A percentile compares a stretch with the other conserved stretches of the same genome.
phyloP scores from a whole-genome alignment of 2,113 vertebrate genomes.

The Mugil cephalus region DNA sequence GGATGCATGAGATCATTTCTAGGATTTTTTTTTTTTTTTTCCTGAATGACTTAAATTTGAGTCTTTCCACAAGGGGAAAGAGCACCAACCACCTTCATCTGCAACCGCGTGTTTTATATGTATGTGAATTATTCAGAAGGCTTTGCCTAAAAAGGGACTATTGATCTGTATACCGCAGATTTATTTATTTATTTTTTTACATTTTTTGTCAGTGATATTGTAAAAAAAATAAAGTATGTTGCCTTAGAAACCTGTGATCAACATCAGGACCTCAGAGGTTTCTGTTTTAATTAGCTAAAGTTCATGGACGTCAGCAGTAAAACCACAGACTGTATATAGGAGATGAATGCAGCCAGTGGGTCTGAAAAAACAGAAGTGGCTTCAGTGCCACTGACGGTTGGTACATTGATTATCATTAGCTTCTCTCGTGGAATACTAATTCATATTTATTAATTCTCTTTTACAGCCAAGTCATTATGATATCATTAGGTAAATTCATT shows the following conservation, averaged over 20 bases:
- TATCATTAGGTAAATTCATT: too few species aligned
- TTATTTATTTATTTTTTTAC: not conserved
- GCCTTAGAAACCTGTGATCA: not conserved
- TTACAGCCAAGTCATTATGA: too few species aligned
- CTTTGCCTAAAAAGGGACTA: too few species aligned
- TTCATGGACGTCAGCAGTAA: not conserved
- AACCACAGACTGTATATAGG: too few species aligned
- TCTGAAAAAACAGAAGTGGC: too few species aligned
- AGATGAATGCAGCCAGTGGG: too few species aligned
- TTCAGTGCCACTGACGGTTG: too few species aligned
- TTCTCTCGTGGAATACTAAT: too few species aligned
- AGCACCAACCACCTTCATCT: conserved; percentile 30
- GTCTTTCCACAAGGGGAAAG: conserved; percentile 18
- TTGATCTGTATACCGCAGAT: not conserved
- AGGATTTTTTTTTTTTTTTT: conserved; percentile 34
- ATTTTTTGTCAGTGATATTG: not conserved
- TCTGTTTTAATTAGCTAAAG: not conserved
- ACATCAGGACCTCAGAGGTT: not conserved
- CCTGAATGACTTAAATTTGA: conserved; percentile 37
- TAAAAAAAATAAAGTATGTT: too few species aligned
- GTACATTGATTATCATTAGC: too few species aligned
- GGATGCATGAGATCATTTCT: conserved; percentile 57
- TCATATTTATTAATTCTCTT: too few species aligned
- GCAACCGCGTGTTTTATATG: not conserved
- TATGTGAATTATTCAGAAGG: conserved; percentile 11